Conservation (phyloP, 2,113 vertebrate genomes). For the Anoura caudifer region DNA sequence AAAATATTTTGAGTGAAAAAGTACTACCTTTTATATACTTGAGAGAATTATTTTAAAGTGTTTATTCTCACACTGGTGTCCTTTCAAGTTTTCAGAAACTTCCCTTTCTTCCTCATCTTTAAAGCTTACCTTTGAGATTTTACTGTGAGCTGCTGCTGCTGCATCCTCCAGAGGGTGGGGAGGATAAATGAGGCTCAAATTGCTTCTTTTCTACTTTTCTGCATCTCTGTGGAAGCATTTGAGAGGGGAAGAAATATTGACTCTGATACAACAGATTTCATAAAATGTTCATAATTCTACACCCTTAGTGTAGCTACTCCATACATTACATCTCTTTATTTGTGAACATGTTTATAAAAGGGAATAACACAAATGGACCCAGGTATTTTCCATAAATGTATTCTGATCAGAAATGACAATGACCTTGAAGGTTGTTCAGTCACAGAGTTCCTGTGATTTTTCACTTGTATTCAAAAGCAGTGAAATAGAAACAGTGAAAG, state of each 20-base stretch:
- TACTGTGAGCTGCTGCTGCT: background rate
- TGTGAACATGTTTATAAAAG: background rate
- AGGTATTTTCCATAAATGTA: background rate
- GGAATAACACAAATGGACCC: background rate
- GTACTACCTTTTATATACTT: background rate
- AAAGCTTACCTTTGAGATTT: background rate
- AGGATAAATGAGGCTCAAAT: background rate
- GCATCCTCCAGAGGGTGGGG: background rate
- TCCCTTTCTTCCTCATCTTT: background rate
- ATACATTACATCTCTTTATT: background rate
- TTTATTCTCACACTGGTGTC: background rate
- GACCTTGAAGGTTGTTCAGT: background rate
- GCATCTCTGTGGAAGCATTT: background rate
- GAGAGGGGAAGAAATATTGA: background rate
- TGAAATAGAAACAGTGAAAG: background rate
- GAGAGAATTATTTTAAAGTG: background rate
- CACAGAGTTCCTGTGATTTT: background rate
- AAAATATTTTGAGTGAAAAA: background rate
- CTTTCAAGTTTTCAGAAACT: background rate
- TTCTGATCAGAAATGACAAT: background rate
- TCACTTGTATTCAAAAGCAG: background rate
- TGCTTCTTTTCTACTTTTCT: background rate
- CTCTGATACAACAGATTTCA: background rate
- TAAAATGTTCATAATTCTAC: background rate
- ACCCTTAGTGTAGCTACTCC: background rate